Base-by-base conservation (phyloP, 2,113 vertebrate genomes). In the Hydrochoerus hydrochaeris region DNA sequence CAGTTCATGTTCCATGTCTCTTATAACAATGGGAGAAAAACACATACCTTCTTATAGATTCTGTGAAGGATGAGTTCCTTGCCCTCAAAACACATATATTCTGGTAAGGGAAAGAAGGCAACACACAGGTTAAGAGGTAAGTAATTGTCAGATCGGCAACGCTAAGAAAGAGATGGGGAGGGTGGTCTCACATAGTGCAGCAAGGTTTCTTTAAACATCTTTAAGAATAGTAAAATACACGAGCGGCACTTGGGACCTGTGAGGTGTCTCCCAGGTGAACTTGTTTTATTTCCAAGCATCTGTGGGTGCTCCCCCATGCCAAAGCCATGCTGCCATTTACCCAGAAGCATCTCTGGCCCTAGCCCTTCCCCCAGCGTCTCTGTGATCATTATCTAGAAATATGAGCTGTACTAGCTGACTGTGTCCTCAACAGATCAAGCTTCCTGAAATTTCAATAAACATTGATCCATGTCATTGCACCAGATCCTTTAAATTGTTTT, bases 401-500 rank as follows among this genome's bases (percentile, higher is more conserved):
- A 98, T 98, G 99, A 99, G 98, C 98, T 87, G 85, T 63, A 91
- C 22, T 63, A 95, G 94, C 95, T 88, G 96, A 97, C 87, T 63
- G 32, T 90, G 97, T 97, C 97, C 97, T 97, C 96, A 98, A 77
- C 93, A 96, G 95, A 95, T 96, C 97, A 98, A 96, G 97, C 98
- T 98, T 99, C 98, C 99, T 99, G 98, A 99, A 99, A 98, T 99
- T 99, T 99, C 98, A 98, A 98, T 99, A 98, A 98, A 98, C 98
- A 98, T 98, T 98, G 98, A 99, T 99, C 98, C 98, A 98, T 98
- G 98, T 98, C 98, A 98, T 99, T 99, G 98, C 98, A 92, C 97
- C 97, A 98, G 98, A 98, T 98, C 98, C 98, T 99, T 98, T 88
- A 98, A 97, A 94, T 98, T 98, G 97, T 98, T 98, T 93, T 96